Evolutionary conservation across 1,140 invertebrate genomes (phyloP).

Genomic region (Melipona quadrifasciata): DNA sequence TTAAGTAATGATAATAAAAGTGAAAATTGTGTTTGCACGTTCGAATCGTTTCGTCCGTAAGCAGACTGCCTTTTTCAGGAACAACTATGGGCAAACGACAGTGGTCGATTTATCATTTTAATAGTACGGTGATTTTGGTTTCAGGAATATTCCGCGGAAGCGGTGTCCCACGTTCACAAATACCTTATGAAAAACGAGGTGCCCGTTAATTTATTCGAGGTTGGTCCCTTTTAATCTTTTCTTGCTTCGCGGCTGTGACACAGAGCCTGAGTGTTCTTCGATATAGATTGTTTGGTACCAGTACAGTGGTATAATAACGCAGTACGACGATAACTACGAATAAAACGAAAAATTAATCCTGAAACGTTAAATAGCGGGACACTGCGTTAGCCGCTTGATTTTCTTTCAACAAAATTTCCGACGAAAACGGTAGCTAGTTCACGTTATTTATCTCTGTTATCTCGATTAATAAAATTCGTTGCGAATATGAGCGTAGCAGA

Average conservation of each 20-base stretch:
- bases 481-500: background rate
- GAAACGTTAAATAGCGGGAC: too few relatives aligned
- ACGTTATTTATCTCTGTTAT: background rate
- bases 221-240: conserved; percentile 79
- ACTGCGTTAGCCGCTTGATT: background rate
- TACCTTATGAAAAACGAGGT: conserved; percentile 98
- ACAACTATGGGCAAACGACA: too few relatives aligned
- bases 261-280: background rate
- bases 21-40: rapidly evolving
- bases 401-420: background rate
- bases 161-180: conserved; percentile 98
- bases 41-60: background rate
- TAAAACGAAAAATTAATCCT: background rate
- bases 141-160: conserved; percentile 98
- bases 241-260: conserved; percentile 36
- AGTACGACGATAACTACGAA: background rate
- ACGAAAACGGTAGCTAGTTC: background rate
- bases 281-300: background rate
- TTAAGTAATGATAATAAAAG: too few relatives aligned
- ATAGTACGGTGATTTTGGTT: conserved; percentile 31
- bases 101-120: background rate
- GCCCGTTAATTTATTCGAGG: conserved; percentile 98
- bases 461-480: too few relatives aligned
- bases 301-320: background rate
- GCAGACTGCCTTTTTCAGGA: background rate